Evolutionary conservation across 2,113 vertebrate genomes (phyloP), one percentile per base, ranked within the genome.

Genomic region (Heterotilapia buettikoferi): DNA sequence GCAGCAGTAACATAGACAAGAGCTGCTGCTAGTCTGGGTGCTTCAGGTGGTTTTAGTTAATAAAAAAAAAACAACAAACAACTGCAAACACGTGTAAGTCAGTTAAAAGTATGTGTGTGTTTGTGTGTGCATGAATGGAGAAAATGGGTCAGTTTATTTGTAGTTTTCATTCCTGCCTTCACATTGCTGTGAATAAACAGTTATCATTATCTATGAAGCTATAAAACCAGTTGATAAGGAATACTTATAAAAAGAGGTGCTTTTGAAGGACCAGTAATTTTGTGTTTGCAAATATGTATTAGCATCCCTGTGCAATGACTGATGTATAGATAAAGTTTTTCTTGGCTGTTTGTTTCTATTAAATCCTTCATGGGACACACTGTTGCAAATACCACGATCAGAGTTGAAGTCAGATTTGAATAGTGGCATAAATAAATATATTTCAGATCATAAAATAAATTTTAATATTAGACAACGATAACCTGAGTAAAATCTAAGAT

Each of bases 21-120:
- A 86, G 76, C 50, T 85, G 56, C 80, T 80, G 38, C 52, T 24
- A 19, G 26, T 71, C 45, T 82, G 38, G 80, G 45, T 40, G 53
- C 54, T 90, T 79, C 36, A 36, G 43, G 52, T 76, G 66, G 31
- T 85, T 84, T 71, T 14, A 52, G 24, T 26, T 26, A 5, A 66
- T 71, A 16, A 81, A 78, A 52, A 68, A 18, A 14, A 11, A 56
- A 29, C n/a, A n/a, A n/a, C n/a, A n/a, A n/a, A n/a, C n/a, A n/a
- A 4, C n/a, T 61, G 26, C 19, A 76, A 36, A 86, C 63, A 14
- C 5, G 29, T 83, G 54, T 19, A 52, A 50, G 18, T 31, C n/a
- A 29, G 45, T 31, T 50, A 19, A 19, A 50, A 73, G 9, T 18
- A 5, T 7, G 71, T 29, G 29, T 29, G 54, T 61, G 26, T 29